Conservation (phyloP, 2,888 invertebrate species). For the Punctoribates punctum region DNA sequence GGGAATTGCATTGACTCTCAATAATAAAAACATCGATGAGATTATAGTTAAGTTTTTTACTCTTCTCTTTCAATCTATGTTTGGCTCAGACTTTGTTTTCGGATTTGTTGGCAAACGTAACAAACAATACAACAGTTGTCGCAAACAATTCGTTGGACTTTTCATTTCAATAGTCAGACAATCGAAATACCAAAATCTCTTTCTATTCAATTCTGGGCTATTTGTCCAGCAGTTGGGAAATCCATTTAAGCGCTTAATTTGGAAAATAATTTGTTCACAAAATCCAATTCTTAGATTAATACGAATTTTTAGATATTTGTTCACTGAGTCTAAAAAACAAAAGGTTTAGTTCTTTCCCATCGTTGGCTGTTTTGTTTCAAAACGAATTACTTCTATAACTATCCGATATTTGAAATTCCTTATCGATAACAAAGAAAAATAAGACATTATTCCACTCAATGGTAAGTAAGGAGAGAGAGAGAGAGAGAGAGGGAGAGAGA, state of each 20-base stretch:
- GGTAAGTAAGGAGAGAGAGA: not conserved
- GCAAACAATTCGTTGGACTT: conserved; percentile 13
- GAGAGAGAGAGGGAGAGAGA: not conserved
- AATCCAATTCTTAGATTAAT: not conserved
- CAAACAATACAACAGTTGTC: not conserved
- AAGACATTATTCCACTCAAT: too few species aligned
- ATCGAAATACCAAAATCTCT: conserved; percentile 9
- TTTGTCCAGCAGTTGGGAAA: not conserved
- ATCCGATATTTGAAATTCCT: too few species aligned
- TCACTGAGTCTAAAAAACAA: not conserved
- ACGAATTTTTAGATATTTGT: not conserved
- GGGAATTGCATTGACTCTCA: conserved; percentile 28
- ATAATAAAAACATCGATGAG: conserved; percentile 29
- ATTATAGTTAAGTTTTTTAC: not conserved
- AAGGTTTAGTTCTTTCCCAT: not conserved
- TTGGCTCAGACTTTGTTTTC: not conserved
- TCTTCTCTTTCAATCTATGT: not conserved
- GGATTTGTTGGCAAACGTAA: not conserved
- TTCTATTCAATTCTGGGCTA: not conserved
- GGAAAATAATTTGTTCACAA: conserved; percentile 5
- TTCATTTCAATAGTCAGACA: conserved; percentile 26
- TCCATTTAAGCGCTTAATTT: conserved; percentile 11
- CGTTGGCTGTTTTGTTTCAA: too few species aligned
- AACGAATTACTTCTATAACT: not conserved
- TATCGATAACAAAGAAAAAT: too few species aligned